A percentile compares a stretch with the other conserved stretches of the same genome.
These are phyloP conservation scores for Crematogaster levior DNA, from an alignment of 2,888 invertebrate species.

Conservation along the genomic window DNA sequence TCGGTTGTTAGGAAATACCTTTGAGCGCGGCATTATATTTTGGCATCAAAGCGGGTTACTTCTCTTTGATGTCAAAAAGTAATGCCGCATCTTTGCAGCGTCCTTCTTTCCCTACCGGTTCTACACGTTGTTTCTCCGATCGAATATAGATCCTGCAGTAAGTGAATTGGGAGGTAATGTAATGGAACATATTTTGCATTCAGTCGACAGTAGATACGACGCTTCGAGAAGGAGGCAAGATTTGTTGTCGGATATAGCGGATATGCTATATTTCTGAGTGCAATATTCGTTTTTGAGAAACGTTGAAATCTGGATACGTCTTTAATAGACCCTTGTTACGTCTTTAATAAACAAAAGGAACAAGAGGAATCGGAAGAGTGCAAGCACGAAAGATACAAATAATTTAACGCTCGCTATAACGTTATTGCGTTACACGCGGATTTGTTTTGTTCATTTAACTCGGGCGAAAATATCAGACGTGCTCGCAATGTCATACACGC, in stretches of 20 bases:
- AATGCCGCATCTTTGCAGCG: too few species aligned
- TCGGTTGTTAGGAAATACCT: background rate
- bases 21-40: background rate
- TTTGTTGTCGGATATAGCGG: slow-evolving; percentile 17
- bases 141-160: slow-evolving; percentile 1
- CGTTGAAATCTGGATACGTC: slow-evolving; percentile 22
- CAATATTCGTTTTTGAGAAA: slow-evolving; percentile 20
- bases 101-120: background rate
- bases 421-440: background rate
- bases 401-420: background rate
- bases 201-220: slow-evolving; percentile 1
- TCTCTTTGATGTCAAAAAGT: too few species aligned
- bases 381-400: slow-evolving; percentile 2
- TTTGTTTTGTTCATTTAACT: slow-evolving; percentile 11
- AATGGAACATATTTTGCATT: slow-evolving; percentile 22
- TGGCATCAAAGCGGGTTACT: background rate
- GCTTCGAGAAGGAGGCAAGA: background rate
- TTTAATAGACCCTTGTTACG: too few species aligned
- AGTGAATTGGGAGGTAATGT: background rate
- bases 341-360: slow-evolving; percentile 29
- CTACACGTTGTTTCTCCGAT: background rate
- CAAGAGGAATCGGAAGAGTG: background rate
- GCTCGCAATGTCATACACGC: background rate
- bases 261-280: slow-evolving; percentile 20
- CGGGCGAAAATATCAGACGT: slow-evolving; percentile 27